These are phyloP conservation scores for Pituophis catenifer DNA, from an alignment of 2,113 vertebrate genomes.

Conservation along the genomic window DNA sequence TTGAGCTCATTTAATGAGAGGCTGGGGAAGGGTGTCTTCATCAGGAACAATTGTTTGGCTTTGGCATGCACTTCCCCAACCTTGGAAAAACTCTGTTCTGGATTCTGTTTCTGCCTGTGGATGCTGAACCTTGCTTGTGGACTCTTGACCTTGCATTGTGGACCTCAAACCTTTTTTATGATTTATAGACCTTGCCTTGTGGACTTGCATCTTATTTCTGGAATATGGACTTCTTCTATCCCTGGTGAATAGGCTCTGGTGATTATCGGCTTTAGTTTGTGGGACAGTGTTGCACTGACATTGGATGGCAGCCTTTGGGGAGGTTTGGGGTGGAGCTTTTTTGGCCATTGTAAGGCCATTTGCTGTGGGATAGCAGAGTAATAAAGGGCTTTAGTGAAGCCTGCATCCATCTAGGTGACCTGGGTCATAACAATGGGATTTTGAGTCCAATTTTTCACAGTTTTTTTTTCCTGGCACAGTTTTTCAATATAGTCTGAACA, in stretches of 20 bases:
- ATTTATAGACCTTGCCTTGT: neutral
- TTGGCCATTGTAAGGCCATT: neutral
- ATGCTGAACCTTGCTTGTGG: neutral
- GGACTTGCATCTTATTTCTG: neutral
- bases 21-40: neutral
- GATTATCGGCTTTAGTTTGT: neutral
- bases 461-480: neutral
- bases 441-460: neutral
- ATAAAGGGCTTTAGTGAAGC: neutral
- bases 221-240: neutral
- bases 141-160: neutral
- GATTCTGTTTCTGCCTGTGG: neutral
- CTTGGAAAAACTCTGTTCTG: neutral
- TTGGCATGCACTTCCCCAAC: neutral
- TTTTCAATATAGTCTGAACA: neutral
- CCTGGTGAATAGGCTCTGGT: neutral
- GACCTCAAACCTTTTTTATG: neutral
- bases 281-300: neutral
- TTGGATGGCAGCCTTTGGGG: neutral
- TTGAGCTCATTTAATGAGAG: neutral
- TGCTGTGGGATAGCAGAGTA: neutral
- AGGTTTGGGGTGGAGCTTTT: neutral
- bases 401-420: neutral
- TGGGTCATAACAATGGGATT: neutral
- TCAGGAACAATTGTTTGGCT: neutral